Conservation (phyloP, 2,888 invertebrate genomes). For the Pyrochroa serraticornis region DNA sequence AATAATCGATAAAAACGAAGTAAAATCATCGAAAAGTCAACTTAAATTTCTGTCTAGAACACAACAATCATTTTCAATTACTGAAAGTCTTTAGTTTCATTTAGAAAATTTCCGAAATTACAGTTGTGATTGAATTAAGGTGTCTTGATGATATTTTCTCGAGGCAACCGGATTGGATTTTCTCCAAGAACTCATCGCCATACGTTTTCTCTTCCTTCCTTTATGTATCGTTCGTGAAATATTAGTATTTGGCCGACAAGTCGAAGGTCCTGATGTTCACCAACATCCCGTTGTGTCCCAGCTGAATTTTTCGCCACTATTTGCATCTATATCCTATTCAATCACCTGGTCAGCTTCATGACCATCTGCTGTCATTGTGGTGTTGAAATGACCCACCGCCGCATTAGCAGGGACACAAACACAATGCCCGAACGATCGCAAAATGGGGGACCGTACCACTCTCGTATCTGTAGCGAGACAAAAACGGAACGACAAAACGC, state of each 20-base stretch:
- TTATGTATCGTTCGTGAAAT: background rate
- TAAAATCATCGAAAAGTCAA: too few species aligned
- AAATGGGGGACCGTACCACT: constrained; percentile 40
- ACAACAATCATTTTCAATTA: too few species aligned
- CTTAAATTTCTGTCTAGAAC: too few species aligned
- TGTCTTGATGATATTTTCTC: too few species aligned
- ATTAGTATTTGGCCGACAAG: constrained; percentile 2
- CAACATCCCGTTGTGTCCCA: constrained; percentile 6
- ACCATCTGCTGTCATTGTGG: constrained; percentile 57
- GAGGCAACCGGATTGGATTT: too few species aligned
- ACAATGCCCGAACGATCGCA: constrained; percentile 25
- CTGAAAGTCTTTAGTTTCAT: too few species aligned
- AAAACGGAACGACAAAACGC: background rate
- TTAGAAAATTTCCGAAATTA: too few species aligned
- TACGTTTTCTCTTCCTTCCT: too few species aligned
- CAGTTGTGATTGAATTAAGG: too few species aligned
- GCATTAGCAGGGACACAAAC: constrained; percentile 25
- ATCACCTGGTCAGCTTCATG: constrained; percentile 53
- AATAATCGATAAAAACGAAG: background rate
- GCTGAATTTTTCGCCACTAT: constrained; percentile 32
- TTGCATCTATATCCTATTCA: constrained; percentile 44
- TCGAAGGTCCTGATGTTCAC: constrained; percentile 7
- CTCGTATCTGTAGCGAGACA: constrained; percentile 3
- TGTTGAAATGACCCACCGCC: constrained; percentile 52
- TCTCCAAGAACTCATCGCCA: too few species aligned